A percentile compares a stretch with the other conserved stretches of the same genome.
Evolutionary conservation across 2,888 invertebrate genomes (phyloP).

Genomic region (Hemicrepidius hirtus): DNA sequence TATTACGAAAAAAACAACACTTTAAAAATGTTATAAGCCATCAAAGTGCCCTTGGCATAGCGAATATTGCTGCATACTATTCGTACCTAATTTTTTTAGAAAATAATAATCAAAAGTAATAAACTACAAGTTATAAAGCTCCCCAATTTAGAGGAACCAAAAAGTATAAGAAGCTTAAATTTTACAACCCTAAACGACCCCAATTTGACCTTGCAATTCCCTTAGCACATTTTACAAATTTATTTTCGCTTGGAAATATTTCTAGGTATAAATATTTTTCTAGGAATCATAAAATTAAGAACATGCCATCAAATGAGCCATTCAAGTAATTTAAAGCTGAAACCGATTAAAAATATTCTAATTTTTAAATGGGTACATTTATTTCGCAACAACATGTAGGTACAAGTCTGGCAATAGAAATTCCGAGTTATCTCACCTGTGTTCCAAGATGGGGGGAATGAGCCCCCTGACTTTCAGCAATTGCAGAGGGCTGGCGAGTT

Average conservation of each 20-base stretch:
- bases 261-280: too few relatives aligned
- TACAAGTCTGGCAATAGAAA: constrained; percentile 19
- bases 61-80: too few relatives aligned
- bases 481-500: constrained; percentile 69
- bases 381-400: constrained; percentile 2
- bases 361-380: not conserved
- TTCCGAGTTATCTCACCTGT: constrained; percentile 55
- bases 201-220: constrained; percentile 17
- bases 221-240: not conserved
- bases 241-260: not conserved
- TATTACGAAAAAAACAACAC: too few relatives aligned
- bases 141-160: constrained; percentile 8
- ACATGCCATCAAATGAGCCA: too few relatives aligned
- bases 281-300: too few relatives aligned
- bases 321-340: too few relatives aligned
- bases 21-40: too few relatives aligned
- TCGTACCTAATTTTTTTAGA: too few relatives aligned
- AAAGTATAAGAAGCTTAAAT: constrained; percentile 12
- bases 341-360: not conserved
- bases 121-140: constrained; percentile 15
- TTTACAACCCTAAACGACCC: constrained; percentile 26
- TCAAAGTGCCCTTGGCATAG: too few relatives aligned
- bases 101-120: not conserved
- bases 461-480: constrained; percentile 61
- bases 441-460: constrained; percentile 60